Conservation (phyloP, 2,797 vertebrate genomes). For the Gila robusta region DNA sequence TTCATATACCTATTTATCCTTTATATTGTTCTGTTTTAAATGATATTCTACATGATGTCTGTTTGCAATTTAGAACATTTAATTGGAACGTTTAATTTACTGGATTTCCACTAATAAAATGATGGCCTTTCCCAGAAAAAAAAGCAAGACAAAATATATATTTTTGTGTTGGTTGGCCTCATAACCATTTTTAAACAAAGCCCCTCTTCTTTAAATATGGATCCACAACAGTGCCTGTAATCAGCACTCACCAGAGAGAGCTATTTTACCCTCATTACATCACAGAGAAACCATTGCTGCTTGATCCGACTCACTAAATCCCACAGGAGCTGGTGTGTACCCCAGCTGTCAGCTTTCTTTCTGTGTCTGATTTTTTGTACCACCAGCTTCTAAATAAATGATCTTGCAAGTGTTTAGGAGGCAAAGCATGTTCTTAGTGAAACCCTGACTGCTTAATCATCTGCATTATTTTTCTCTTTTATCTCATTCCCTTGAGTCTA, state of each 20-base stretch:
- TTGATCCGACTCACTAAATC: conserved; percentile 45
- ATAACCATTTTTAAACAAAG: conserved; percentile 38
- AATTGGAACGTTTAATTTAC: conserved; percentile 45
- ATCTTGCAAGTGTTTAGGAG: conserved; percentile 15
- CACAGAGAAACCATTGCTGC: conserved; percentile 39
- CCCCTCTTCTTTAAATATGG: conserved; percentile 33
- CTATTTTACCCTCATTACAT: conserved; percentile 41
- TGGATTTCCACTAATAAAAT: conserved; percentile 17
- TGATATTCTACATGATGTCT: conserved; percentile 41
- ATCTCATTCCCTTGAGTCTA: conserved; percentile 1
- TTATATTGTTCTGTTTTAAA: conserved; percentile 69
- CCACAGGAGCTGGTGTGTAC: conserved; percentile 38
- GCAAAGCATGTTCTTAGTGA: conserved; percentile 23
- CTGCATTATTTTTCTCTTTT: conserved; percentile 22
- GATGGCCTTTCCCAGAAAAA: conserved; percentile 18
- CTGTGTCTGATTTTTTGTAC: conserved; percentile 37
- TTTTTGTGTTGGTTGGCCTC: conserved; percentile 55
- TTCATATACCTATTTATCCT: conserved; percentile 69
- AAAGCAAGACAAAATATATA: conserved; percentile 35
- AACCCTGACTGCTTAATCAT: conserved; percentile 21
- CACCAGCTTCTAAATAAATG: conserved; percentile 36
- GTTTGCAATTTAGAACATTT: conserved; percentile 41
- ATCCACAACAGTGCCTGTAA: conserved; percentile 53
- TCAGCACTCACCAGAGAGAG: conserved; percentile 42
- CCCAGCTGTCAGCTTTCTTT: conserved; percentile 34